Base-by-base conservation (phyloP, 2,113 vertebrate species). In the Heterotilapia buettikoferi region DNA sequence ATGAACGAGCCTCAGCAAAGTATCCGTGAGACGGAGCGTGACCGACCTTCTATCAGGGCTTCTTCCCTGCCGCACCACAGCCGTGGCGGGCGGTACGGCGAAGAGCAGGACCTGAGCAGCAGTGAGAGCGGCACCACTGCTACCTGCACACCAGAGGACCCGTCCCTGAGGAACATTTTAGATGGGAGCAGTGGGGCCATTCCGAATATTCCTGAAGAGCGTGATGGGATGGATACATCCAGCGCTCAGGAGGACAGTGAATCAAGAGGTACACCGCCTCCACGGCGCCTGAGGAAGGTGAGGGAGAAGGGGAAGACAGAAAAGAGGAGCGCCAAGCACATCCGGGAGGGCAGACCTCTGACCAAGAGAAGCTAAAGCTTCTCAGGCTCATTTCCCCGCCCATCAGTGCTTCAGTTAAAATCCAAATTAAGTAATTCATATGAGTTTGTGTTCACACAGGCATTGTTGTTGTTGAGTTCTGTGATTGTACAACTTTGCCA, bases 81-180 rank as follows among this genome's bases (percentile, higher is more conserved):
- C 85, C 80, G 94, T 9, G 90, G 87, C 3, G 89, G 91, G 4
- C 90, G 93, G 2, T 90, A 92, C 4, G 76, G 91, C 0, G 98
- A 98, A 93, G 98, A 99, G 26, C 96, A 97, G 91, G 98, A 99
- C 95, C 95, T 98, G 90, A 99, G 98, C 89, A 97, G 98, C 76
- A 99, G 98, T 14, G 98, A 99, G 96, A 98, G 98, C 0, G 98
- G 98, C 36, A 99, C 97, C 50, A 97, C 97, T 0, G 96, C 97
- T 50, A 96, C 96, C 26, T 98, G 97, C 45, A 98, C 97, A 33
- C 98, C 98, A 0, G 98, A 99, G 92, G 98, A 99, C 90, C 96
- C 97, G 1, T 96, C 96, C 40, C 90, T 98, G 82, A 97, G 97
- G 94, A 98, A 96, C 89, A 94, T 97, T 84, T 91, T 97, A 47